These are phyloP conservation scores for Cliona cf. orientalis DNA, from an alignment of 37 sponge, comb jelly and placozoan species.

Conservation along the genomic window DNA sequence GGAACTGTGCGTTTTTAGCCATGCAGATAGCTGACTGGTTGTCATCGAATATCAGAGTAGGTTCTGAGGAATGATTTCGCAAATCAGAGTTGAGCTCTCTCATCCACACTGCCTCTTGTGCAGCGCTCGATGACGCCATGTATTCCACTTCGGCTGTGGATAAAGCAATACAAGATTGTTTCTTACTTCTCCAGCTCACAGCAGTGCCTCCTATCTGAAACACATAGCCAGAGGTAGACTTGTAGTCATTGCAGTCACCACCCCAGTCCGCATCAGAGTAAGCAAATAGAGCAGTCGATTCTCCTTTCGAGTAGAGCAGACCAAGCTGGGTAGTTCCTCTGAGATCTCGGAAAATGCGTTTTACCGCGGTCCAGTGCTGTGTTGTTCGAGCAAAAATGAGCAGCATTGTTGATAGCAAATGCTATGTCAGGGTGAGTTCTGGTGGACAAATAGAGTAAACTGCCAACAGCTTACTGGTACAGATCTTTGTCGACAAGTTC, in stretches of 20 bases:
- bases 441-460: constrained; percentile 38
- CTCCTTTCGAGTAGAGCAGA: constrained; percentile 28
- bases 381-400: constrained; percentile 23
- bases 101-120: constrained; percentile 66
- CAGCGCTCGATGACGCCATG: constrained; percentile 48
- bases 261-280: constrained; percentile 70
- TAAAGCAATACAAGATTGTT: constrained; percentile 41
- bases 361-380: constrained; percentile 48
- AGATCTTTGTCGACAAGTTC: constrained; percentile 13
- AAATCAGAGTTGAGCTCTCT: constrained; percentile 39
- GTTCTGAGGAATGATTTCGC: neutral
- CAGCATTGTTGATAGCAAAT: constrained; percentile 28
- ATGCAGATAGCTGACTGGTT: constrained; percentile 61
- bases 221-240: constrained; percentile 47
- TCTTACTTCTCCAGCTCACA: constrained; percentile 43
- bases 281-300: constrained; percentile 18
- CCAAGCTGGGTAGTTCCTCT: constrained; percentile 34
- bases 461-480: constrained; percentile 63
- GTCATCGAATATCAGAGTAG: constrained; percentile 57
- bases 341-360: constrained; percentile 41
- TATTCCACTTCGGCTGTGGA: constrained; percentile 67
- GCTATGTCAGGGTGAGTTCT: constrained; percentile 47
- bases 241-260: constrained; percentile 37
- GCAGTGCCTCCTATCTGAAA: constrained; percentile 37
- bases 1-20: constrained; percentile 56